These are phyloP conservation scores for Cephus rjabovi DNA, from an alignment of 2,888 invertebrate species.

Conservation along the genomic window DNA sequence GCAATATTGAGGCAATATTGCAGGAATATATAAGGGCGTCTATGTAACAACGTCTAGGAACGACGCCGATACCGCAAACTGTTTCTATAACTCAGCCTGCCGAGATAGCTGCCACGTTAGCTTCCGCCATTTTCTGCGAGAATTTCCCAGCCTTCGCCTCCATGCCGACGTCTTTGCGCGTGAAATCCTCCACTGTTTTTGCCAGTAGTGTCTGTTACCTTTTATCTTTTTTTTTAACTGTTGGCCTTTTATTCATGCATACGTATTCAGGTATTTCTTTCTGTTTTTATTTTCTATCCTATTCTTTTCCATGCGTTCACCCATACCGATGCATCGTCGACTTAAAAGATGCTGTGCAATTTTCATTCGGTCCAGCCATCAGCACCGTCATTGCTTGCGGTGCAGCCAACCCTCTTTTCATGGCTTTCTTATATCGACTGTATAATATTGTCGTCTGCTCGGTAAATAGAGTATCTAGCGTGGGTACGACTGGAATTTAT, in stretches of 20 bases:
- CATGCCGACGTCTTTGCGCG: neutral
- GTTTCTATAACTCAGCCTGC: slow-evolving; percentile 53
- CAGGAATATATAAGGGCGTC: slow-evolving; percentile 47
- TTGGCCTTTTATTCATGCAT: neutral
- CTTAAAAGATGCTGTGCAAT: neutral
- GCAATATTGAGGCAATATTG: slow-evolving; percentile 56
- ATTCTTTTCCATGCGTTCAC: neutral
- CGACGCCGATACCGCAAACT: slow-evolving; percentile 54
- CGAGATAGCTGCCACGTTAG: slow-evolving; percentile 7
- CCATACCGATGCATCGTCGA: neutral
- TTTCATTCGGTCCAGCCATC: neutral
- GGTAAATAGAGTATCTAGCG: slow-evolving; percentile 54
- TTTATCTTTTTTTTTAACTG: neutral
- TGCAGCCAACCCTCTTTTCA: slow-evolving; percentile 2
- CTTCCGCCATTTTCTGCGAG: neutral
- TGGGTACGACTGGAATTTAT: neutral
- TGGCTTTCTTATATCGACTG: slow-evolving; percentile 38
- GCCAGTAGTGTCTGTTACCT: neutral
- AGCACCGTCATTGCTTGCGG: neutral
- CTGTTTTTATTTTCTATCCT: neutral
- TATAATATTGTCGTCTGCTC: slow-evolving; percentile 56
- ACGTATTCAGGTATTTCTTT: neutral
- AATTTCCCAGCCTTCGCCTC: neutral
- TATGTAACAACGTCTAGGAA: slow-evolving; percentile 43
- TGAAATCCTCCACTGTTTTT: neutral